Base-by-base conservation (phyloP, 2,113 vertebrate species). In the Dunckerocampus dactyliophorus region DNA sequence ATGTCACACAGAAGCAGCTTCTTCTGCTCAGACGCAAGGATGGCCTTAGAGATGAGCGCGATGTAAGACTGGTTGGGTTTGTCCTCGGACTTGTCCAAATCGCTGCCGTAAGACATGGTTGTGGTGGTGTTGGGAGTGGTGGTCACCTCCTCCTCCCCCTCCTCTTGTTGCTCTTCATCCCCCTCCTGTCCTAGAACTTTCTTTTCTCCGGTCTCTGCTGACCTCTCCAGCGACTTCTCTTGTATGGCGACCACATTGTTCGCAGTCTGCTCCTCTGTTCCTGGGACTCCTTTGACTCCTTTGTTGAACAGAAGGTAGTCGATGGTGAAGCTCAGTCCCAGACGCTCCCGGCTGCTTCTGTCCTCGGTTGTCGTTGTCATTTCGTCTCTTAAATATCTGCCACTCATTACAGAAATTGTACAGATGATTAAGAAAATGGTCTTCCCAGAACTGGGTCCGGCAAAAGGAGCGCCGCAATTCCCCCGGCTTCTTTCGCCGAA, bases 1-100 rank as follows among this genome's bases (percentile, higher is more conserved):
- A 94, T 95, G 62, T 95, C 93, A 8, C 91, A 93, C 3, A 93
- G 85, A 74, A 92, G 76, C 53, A 93, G 89, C 74, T 92, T 94
- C 84, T 93, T 93, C 62, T 91, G 88, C 0, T 87, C 82, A 0
- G 92, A 93, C 0, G 90, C 89, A 76, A 94, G 85, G 78, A 93
- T 94, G 19, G 93, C 90, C 59, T 88, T 92, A 63, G 92, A 93
- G 78, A 94, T 93, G 50, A 93, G 89, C 1, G 92, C 90, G 1
- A 93, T 92, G 83, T 93, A 94, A 16, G 92, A 94, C 71, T 92
- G 91, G 1, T 87, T 74, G 0, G 93, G 93, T 58, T 94, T 93
- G 61, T 92, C 88, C 0, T 56, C 42, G 3, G 76, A 81, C 64
- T 72, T 50, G 8, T 5, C 52, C 39, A 58, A 52, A 64, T 34